Percentiles rank a stretch among this genome's conserved stretches.
Evolutionary conservation across 1,140 invertebrate genomes (phyloP).

Genomic region (Psix sp.): DNA sequence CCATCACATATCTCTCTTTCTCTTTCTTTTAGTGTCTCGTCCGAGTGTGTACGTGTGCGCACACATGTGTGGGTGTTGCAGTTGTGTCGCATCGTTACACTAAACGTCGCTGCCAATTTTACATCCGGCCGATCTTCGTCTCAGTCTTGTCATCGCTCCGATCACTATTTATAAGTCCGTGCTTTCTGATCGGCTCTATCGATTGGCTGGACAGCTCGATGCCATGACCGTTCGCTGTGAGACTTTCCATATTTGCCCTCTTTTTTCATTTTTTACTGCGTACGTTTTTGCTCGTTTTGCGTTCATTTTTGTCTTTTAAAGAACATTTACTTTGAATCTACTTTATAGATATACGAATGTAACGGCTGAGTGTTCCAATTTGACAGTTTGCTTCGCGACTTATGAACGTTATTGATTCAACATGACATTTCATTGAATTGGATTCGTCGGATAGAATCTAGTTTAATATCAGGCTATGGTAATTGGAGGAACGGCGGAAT

Average conservation of each 20-base stretch:
- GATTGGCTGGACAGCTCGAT: constrained; percentile 1
- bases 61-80: background rate
- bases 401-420: constrained; percentile 17
- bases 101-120: background rate
- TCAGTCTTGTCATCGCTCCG: constrained; percentile 7
- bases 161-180: constrained; percentile 21
- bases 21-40: too few relatives aligned
- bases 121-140: background rate
- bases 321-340: too few relatives aligned
- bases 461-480: constrained; percentile 16
- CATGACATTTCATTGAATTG: constrained; percentile 33
- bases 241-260: background rate
- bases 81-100: background rate
- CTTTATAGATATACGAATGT: too few relatives aligned
- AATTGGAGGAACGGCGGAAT: constrained; percentile 39
- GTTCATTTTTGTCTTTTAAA: too few relatives aligned
- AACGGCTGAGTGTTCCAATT: too few relatives aligned
- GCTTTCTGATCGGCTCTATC: constrained; percentile 21
- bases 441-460: constrained; percentile 10
- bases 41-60: background rate
- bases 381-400: background rate
- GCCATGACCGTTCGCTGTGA: background rate
- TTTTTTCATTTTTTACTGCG: too few relatives aligned
- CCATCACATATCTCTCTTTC: too few relatives aligned
- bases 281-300: too few relatives aligned